These are phyloP conservation scores for Antrozous pallidus DNA, from an alignment of 2,797 vertebrate genomes.

Conservation along the genomic window DNA sequence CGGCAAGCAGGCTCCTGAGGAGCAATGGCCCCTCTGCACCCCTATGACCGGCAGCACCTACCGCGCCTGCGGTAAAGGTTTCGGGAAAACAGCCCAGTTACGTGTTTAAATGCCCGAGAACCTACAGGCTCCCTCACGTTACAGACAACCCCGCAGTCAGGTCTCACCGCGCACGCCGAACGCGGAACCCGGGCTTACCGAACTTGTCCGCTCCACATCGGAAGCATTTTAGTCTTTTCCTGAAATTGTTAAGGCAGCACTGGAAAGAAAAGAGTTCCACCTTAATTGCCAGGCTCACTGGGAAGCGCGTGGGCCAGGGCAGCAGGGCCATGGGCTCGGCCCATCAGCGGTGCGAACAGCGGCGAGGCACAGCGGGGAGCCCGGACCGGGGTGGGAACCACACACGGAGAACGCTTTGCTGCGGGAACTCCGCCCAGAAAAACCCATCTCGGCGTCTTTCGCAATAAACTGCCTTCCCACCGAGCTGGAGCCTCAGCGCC, in stretches of 20 bases:
- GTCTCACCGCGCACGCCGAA: slow-evolving; percentile 17
- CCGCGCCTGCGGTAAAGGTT: neutral
- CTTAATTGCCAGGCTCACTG: slow-evolving; percentile 49
- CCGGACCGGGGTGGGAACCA: neutral
- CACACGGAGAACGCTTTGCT: neutral
- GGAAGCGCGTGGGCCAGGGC: neutral
- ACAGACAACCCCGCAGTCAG: neutral
- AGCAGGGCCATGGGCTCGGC: neutral
- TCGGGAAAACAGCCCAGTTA: neutral
- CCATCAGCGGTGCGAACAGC: neutral
- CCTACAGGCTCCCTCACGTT: neutral
- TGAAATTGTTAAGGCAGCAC: slow-evolving; percentile 99
- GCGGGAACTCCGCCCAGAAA: neutral
- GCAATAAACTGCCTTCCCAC: slow-evolving; percentile 19
- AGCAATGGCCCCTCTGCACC: neutral
- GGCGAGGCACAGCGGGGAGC: neutral
- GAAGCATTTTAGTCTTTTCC: slow-evolving; percentile 99
- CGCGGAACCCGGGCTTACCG: slow-evolving; percentile 85
- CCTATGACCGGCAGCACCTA: neutral
- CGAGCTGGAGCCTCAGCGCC: too few relatives aligned
- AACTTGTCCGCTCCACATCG: slow-evolving; percentile 98
- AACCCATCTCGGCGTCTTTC: neutral
- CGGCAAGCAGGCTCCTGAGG: neutral
- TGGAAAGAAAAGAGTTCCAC: slow-evolving; percentile 80
- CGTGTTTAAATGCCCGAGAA: neutral